phyloP scores from a whole-genome alignment of 1,140 invertebrate genomes.

The Heterodera schachtii region DNA sequence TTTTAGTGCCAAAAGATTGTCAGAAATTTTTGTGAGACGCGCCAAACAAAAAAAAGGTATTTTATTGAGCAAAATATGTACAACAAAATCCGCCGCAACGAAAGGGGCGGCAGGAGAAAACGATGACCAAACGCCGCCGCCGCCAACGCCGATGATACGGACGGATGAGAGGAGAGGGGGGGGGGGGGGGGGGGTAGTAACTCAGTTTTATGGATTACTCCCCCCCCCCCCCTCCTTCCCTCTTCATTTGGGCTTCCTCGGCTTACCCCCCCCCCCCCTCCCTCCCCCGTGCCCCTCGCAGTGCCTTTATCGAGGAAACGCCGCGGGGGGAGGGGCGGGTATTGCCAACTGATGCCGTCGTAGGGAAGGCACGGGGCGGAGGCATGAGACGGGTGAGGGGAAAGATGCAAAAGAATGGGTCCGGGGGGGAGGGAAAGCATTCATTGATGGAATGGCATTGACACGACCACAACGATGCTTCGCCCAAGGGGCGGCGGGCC shows the following conservation, averaged over 20 bases:
- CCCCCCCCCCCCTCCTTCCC: neutral
- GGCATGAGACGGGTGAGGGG: too few species aligned
- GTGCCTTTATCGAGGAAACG: neutral
- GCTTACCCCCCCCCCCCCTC: neutral
- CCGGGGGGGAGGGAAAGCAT: too few species aligned
- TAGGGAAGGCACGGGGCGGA: neutral
- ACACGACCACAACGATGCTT: neutral
- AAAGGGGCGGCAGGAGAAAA: neutral
- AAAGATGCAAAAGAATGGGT: neutral
- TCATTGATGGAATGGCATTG: neutral
- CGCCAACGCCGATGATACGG: neutral
- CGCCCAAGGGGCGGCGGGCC: too few species aligned
- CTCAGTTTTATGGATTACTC: constrained; percentile 2
- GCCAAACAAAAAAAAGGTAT: too few species aligned
- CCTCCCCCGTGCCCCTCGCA: too few species aligned
- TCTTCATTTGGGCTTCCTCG: neutral
- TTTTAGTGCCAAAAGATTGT: too few species aligned
- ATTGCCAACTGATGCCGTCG: neutral
- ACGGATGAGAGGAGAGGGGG: neutral
- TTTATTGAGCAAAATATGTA: neutral
- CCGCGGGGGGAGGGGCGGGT: neutral
- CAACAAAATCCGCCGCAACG: neutral
- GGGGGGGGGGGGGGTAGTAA: neutral
- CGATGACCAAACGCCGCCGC: too few species aligned
- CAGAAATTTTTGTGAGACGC: too few species aligned